Conservation (phyloP, 2,888 invertebrate genomes). For the Pachymerium ferrugineum region DNA sequence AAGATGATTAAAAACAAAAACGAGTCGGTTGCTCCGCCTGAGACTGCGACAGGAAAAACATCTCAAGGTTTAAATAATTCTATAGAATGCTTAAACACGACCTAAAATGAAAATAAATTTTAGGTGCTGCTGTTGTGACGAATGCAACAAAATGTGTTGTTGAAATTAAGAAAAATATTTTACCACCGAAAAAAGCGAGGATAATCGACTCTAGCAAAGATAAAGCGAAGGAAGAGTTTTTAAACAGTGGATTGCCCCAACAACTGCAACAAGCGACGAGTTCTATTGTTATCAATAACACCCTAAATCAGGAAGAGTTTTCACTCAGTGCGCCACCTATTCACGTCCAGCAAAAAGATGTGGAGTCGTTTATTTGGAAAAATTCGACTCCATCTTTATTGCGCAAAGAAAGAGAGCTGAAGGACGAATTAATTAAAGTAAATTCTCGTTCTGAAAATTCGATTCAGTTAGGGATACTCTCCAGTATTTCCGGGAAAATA, state of each 20-base stretch:
- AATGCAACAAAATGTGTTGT: neutral
- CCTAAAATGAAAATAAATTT: too few relatives aligned
- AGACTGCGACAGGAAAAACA: too few relatives aligned
- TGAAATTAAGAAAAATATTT: neutral
- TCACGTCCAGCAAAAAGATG: constrained; percentile 33
- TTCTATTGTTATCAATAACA: neutral
- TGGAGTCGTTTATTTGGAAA: neutral
- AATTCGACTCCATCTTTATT: neutral
- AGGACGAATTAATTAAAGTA: neutral
- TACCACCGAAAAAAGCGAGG: constrained; percentile 1
- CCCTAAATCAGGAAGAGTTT: constrained; percentile 9
- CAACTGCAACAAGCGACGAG: constrained; percentile 28
- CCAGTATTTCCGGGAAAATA: constrained; percentile 8
- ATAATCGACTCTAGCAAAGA: constrained; percentile 29
- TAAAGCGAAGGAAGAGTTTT: constrained; percentile 35
- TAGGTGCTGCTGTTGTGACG: neutral
- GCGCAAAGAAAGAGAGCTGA: neutral
- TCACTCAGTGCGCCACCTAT: constrained; percentile 27
- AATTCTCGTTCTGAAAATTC: neutral
- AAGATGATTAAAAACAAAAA: too few relatives aligned
- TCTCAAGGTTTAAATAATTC: too few relatives aligned
- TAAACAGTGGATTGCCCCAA: constrained; percentile 35
- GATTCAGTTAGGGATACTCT: constrained; percentile 20
- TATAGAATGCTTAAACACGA: too few relatives aligned
- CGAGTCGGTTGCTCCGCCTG: too few relatives aligned